Base-by-base conservation (phyloP, 2,797 vertebrate species). In the Sphenodon punctatus region DNA sequence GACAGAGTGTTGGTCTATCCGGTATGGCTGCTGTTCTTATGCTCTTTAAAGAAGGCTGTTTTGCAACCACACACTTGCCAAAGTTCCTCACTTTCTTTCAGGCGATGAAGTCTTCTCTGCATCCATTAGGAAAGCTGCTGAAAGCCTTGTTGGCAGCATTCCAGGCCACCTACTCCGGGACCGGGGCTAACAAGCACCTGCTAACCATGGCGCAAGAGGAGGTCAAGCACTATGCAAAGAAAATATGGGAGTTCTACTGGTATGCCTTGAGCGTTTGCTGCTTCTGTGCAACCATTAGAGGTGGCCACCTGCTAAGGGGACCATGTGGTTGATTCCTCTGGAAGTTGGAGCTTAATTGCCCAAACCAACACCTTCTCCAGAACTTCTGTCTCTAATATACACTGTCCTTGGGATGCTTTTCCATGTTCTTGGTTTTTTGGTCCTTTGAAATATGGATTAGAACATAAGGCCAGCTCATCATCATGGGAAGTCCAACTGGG, bases 121-220 rank as follows among this genome's bases (percentile, higher is more conserved):
- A 97, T 36, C 96, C 96, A 0, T 79, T 97, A 80, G 96, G 95
- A 10, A 96, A 95, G 88, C 89, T 96, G 25, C 83, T 96, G 25
- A 84, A 68, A 59, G 92, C 71, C 2, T 68, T 96, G 75, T 80
- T 55, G 1, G 70, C 90, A 59, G 94, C 93, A 23, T 97, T 96
- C 80, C 96, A 96, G 89, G 95, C 95, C 8, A 94, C 95, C 0
- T 97, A 95, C 5, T 84, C 94, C 0, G 96, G 96, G 5, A 64
- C 95, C 0, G 96, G 96, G 1, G 93, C 95, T 75, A 96, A 90
- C 68, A 94, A 95, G 45, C 96, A 97, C 78, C 91, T 97, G 45
- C 91, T 96, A 89, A 72, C 7, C 4, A 93, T 97, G 95, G 96
- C 96, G 1, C 96, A 95, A 88, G 95, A 95, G n/a, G 96, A 97